Evolutionary conservation across 2,888 invertebrate genomes (phyloP).

Genomic region (Bellardia bayeri): DNA sequence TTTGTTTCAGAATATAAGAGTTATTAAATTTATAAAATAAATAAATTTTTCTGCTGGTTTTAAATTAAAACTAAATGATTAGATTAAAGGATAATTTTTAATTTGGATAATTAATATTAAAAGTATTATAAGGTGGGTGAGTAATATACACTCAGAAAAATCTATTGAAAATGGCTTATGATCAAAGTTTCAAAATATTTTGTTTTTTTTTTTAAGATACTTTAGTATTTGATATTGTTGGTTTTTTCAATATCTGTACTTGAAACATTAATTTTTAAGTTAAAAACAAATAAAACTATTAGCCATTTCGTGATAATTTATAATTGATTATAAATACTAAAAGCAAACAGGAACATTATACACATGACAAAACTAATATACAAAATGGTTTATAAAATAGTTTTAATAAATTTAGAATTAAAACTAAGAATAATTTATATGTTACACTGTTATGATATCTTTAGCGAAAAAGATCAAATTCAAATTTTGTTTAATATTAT

Average conservation of each 20-base stretch:
- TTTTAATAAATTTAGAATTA: slow-evolving; percentile 6
- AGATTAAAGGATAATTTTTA: neutral
- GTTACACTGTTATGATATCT: slow-evolving; percentile 8
- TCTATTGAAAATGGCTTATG: slow-evolving; percentile 4
- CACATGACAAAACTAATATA: slow-evolving; percentile 50
- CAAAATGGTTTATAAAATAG: slow-evolving; percentile 33
- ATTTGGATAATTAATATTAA: neutral
- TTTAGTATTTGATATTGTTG: neutral
- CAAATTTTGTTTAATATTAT: neutral
- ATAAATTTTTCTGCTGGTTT: slow-evolving; percentile 12
- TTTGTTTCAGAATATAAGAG: slow-evolving; percentile 12
- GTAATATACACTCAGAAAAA: slow-evolving; percentile 51
- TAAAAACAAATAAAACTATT: neutral
- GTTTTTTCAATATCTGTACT: neutral
- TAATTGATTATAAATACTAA: slow-evolving; percentile 62
- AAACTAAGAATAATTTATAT: slow-evolving; percentile 34
- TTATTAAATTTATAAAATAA: slow-evolving; percentile 48
- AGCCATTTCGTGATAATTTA: slow-evolving; percentile 48
- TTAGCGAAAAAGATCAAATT: neutral
- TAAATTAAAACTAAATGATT: slow-evolving; percentile 8
- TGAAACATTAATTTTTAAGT: neutral
- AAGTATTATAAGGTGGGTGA: slow-evolving; percentile 19
- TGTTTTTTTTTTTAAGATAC: neutral
- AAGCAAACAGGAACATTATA: slow-evolving; percentile 62
- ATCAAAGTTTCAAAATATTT: slow-evolving; percentile 7